These are phyloP conservation scores for Semicossyphus pulcher DNA, from an alignment of 2,113 vertebrate genomes.

Conservation along the genomic window DNA sequence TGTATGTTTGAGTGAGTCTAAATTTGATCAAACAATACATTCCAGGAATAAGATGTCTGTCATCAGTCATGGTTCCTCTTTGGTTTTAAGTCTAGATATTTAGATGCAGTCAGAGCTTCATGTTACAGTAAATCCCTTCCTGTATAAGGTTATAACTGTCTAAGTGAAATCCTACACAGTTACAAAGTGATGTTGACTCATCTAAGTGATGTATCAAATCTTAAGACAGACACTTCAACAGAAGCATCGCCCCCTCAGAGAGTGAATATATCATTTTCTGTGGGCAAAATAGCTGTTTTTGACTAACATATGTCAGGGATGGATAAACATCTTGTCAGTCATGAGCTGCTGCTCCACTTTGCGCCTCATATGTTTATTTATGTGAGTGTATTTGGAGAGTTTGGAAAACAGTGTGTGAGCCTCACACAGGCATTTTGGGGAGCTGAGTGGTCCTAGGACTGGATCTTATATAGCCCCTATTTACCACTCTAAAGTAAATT, in stretches of 20 bases:
- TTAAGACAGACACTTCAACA: not conserved
- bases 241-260: not conserved
- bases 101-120: too few species aligned
- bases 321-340: conserved; percentile 19
- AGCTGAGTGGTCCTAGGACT: too few species aligned
- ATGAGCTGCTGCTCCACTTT: not conserved
- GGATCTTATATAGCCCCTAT: too few species aligned
- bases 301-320: not conserved
- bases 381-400: not conserved
- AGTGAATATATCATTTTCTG: not conserved
- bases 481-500: too few species aligned
- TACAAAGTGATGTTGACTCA: conserved; percentile 10
- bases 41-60: too few species aligned
- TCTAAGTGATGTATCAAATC: not conserved
- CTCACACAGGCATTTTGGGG: too few species aligned
- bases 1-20: too few species aligned
- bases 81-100: too few species aligned
- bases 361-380: not conserved
- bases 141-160: not conserved
- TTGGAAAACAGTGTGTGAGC: too few species aligned
- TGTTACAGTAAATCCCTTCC: too few species aligned
- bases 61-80: too few species aligned
- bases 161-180: not conserved
- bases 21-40: too few species aligned
- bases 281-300: conserved; percentile 5